Evolutionary conservation across 2,888 invertebrate genomes (phyloP).

Genomic region (Tipula unca): DNA sequence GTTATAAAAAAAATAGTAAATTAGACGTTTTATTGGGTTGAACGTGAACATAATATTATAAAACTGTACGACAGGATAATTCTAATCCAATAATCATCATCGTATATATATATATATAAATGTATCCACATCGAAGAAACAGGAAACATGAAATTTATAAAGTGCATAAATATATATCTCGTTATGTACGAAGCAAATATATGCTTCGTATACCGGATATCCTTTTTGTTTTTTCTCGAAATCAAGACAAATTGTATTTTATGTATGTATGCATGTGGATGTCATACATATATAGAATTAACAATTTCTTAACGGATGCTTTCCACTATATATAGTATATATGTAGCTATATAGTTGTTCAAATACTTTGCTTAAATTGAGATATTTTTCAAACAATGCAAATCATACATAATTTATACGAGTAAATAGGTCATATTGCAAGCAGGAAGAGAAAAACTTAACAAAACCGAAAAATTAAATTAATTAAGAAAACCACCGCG

Average conservation of each 20-base stretch:
- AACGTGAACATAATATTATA: background rate
- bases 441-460: background rate
- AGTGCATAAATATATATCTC: background rate
- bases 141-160: background rate
- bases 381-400: background rate
- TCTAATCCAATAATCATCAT: background rate
- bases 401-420: background rate
- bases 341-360: background rate
- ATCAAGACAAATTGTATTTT: background rate
- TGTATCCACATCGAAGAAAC: background rate
- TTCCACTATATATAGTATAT: too few relatives aligned
- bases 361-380: background rate
- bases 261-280: background rate
- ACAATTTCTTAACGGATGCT: background rate
- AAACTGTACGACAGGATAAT: background rate
- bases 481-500: background rate
- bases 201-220: background rate
- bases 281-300: background rate
- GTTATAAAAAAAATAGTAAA: too few relatives aligned
- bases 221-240: background rate
- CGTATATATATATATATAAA: too few relatives aligned
- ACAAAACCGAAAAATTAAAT: background rate
- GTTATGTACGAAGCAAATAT: background rate
- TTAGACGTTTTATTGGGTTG: background rate
- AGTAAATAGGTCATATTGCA: background rate